Conservation (phyloP, 2,888 invertebrate species). For the Conus canariensis region DNA sequence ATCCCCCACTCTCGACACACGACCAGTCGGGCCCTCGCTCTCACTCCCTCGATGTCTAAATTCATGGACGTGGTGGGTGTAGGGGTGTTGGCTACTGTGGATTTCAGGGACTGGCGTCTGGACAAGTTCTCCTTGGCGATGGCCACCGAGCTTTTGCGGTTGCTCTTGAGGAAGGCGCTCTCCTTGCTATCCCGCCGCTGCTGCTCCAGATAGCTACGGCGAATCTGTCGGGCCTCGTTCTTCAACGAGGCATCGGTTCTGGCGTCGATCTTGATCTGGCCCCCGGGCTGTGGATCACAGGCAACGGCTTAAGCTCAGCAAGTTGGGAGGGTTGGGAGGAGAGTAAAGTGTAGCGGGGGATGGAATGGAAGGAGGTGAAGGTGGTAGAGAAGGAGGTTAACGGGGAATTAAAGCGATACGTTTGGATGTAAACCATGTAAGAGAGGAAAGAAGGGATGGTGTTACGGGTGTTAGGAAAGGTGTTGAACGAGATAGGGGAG, state of each 20-base stretch:
- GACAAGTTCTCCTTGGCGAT: slow-evolving; percentile 9
- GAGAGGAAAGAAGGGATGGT: no score
- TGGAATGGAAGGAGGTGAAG: not conserved
- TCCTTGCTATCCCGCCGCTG: not conserved
- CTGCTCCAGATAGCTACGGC: not conserved
- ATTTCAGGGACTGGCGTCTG: not conserved
- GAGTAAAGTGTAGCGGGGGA: not conserved
- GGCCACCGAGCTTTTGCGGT: not conserved
- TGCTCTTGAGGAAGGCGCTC: not conserved
- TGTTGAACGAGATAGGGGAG: no score
- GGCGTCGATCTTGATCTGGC: not conserved
- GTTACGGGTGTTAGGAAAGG: no score
- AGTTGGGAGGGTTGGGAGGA: not conserved
- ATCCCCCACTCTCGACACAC: not conserved
- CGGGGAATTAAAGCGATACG: not conserved
- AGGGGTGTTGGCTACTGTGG: not conserved
- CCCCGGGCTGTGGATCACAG: not conserved
- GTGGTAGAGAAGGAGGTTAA: not conserved
- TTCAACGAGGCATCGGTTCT: not conserved
- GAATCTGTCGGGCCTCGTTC: not conserved
- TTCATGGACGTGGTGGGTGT: no score
- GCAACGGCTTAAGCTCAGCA: not conserved
- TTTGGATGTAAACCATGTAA: no score
- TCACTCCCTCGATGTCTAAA: not conserved
- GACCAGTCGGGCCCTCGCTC: not conserved